Evolutionary conservation across 2,888 invertebrate species (phyloP).

Genomic region (Lasioglossum vierecki): DNA sequence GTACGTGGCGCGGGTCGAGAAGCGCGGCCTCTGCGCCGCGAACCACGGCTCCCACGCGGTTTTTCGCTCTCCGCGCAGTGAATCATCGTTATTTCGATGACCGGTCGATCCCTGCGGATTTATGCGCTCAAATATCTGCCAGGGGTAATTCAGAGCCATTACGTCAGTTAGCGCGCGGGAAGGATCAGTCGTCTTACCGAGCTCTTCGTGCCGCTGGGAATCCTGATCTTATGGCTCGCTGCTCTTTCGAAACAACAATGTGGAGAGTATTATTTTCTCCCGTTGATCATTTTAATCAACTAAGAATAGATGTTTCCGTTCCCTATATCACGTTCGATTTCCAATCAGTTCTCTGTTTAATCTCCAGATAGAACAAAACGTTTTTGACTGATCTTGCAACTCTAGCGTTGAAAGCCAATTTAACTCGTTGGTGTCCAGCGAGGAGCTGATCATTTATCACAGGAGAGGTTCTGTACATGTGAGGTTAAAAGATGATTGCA

Average conservation of each 20-base stretch:
- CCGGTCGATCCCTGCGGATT: constrained; percentile 25
- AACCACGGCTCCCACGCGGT: constrained; percentile 38
- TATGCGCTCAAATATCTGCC: constrained; percentile 25
- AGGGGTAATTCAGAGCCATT: constrained; percentile 26
- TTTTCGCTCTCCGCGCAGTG: constrained; percentile 22
- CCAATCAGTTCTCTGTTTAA: background rate
- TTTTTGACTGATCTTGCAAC: background rate
- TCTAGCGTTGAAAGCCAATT: background rate
- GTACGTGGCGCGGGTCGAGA: constrained; percentile 36
- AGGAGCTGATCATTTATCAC: background rate
- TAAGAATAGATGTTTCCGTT: background rate
- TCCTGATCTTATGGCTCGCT: background rate
- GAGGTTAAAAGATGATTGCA: background rate
- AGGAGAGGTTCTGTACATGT: background rate
- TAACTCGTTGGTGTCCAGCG: background rate
- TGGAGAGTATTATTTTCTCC: background rate
- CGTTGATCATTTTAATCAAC: background rate
- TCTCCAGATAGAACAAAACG: background rate
- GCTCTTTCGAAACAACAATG: background rate
- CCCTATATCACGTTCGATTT: background rate
- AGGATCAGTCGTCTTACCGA: background rate
- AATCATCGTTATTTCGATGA: constrained; percentile 28
- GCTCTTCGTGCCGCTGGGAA: background rate
- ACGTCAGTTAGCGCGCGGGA: background rate
- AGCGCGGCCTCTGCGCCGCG: constrained; percentile 14